Evolutionary conservation across 2,113 vertebrate genomes (phyloP).

Genomic region (Sapajus apella): DNA sequence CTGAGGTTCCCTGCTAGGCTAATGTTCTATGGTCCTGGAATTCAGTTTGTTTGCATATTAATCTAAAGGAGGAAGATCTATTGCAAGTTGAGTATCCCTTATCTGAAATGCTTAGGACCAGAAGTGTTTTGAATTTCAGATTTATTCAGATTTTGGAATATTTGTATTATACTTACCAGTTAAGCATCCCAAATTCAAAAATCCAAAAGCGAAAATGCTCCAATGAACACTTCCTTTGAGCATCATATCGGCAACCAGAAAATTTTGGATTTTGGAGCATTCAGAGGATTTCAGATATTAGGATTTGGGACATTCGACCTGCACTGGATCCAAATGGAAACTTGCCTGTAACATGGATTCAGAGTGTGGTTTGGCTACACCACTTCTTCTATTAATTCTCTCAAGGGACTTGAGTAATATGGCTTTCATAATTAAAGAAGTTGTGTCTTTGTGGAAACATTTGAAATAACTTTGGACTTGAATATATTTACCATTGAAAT

Average conservation of each 20-base stretch:
- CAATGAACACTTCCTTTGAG: background rate
- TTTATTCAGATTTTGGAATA: background rate
- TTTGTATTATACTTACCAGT: background rate
- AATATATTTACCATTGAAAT: constrained; percentile 22
- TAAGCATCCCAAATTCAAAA: background rate
- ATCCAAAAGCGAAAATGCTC: background rate
- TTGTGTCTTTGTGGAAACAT: constrained; percentile 44
- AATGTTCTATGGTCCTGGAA: background rate
- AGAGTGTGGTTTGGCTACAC: background rate
- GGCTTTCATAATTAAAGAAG: constrained; percentile 60
- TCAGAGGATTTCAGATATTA: background rate
- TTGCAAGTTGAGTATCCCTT: background rate
- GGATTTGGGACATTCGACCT: background rate
- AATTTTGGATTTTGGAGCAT: background rate
- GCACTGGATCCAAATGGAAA: constrained; percentile 33
- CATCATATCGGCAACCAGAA: background rate
- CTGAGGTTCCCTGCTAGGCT: background rate
- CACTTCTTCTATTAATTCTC: constrained; percentile 25
- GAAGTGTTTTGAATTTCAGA: background rate
- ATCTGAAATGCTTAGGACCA: background rate
- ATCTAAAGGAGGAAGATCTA: constrained; percentile 17
- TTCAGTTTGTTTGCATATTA: background rate
- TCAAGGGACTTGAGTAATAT: constrained; percentile 35
- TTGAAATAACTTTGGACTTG: constrained; percentile 45
- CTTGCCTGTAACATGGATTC: background rate